phyloP scores from a whole-genome alignment of 2,113 vertebrate species.

The Glaucidium brasilianum region DNA sequence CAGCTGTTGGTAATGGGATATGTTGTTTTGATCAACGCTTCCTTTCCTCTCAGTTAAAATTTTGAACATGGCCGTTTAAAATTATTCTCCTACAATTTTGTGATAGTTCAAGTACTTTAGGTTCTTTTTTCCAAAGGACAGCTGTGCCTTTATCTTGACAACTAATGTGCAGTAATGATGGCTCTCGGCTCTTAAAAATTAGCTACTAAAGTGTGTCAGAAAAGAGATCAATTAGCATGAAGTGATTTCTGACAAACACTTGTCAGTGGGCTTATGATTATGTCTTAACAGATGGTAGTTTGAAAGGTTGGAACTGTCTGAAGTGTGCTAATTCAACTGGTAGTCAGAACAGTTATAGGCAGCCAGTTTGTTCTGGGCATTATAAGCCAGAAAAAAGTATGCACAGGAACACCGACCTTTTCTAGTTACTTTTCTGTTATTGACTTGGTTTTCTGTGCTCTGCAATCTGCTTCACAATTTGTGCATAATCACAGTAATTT shows the following conservation, averaged over 20 bases:
- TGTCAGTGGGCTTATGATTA: neutral
- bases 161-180: neutral
- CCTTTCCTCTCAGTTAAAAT: neutral
- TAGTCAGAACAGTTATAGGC: neutral
- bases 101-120: neutral
- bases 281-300: neutral
- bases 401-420: neutral
- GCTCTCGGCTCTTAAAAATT: neutral
- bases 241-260: conserved; percentile 41
- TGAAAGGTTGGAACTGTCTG: neutral
- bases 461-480: neutral
- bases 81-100: neutral
- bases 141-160: conserved; percentile 6
- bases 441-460: neutral
- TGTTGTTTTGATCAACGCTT: neutral
- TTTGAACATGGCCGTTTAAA: neutral
- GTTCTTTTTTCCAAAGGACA: neutral
- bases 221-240: conserved; percentile 13
- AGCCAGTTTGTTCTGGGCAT: neutral
- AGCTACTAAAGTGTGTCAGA: neutral
- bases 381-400: neutral
- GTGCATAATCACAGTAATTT: neutral
- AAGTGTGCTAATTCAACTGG: neutral
- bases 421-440: neutral
- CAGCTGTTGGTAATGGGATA: neutral